These are phyloP conservation scores for Dasyprocta punctata DNA, from an alignment of 2,113 vertebrate species.

Conservation along the genomic window DNA sequence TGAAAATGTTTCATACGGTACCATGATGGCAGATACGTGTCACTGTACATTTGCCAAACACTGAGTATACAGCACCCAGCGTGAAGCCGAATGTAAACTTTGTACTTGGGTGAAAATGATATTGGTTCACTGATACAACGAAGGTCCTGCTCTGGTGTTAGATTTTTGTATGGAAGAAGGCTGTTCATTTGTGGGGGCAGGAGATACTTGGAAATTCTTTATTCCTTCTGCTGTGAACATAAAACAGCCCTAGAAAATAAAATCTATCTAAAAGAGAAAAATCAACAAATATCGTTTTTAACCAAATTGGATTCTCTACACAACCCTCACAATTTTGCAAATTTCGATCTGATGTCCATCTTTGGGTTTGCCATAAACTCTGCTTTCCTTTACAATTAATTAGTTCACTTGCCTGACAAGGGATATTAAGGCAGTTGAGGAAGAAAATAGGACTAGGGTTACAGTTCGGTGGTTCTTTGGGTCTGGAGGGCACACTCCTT, in stretches of 20 bases:
- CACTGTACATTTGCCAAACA: neutral
- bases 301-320: neutral
- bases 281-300: neutral
- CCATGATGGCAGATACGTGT: neutral
- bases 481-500: neutral
- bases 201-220: neutral
- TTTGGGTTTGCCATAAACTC: neutral
- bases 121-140: neutral
- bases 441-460: neutral
- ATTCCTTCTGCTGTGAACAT: neutral
- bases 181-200: neutral
- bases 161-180: neutral
- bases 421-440: neutral
- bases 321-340: neutral
- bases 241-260: neutral
- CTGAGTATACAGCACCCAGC: neutral
- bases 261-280: neutral
- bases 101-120: neutral
- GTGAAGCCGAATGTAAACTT: neutral
- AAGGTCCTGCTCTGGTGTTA: neutral
- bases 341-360: neutral
- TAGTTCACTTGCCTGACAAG: neutral
- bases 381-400: neutral
- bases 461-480: neutral
- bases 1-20: neutral